These are phyloP conservation scores for Astreopora myriophthalma DNA, from an alignment of 64 coral and sea anemone genomes.

Conservation along the genomic window DNA sequence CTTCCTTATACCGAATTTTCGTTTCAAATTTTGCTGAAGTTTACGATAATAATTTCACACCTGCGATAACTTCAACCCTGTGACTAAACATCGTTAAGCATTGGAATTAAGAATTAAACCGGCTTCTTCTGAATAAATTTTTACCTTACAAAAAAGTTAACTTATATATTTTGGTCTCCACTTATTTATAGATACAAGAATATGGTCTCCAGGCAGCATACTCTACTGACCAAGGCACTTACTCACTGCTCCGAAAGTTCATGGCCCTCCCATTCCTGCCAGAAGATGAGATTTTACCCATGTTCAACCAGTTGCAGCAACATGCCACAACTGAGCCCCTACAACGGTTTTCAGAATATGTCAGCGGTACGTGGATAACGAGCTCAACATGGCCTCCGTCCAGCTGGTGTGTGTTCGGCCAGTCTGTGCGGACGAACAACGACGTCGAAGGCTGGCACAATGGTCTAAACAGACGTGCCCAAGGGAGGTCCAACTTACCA, in stretches of 20 bases:
- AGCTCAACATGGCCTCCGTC: too few species aligned
- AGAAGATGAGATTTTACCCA: not conserved
- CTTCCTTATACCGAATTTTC: too few species aligned
- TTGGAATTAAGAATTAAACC: too few species aligned
- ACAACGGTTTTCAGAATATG: too few species aligned
- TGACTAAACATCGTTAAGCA: too few species aligned
- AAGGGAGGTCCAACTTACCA: not conserved
- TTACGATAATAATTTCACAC: too few species aligned
- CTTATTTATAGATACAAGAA: conserved; percentile 18
- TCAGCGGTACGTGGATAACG: too few species aligned
- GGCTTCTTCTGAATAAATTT: too few species aligned
- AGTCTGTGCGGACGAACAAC: not conserved
- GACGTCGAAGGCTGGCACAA: not conserved
- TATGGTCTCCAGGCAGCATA: not conserved
- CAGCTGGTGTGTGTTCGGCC: too few species aligned
- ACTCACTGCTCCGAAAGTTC: not conserved
- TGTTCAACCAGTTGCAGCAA: not conserved
- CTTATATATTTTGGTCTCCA: not conserved
- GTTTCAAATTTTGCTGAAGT: too few species aligned
- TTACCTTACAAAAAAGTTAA: not conserved
- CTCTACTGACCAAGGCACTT: not conserved
- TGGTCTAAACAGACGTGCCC: not conserved
- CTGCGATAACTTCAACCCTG: too few species aligned
- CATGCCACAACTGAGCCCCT: not conserved
- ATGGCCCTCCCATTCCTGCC: conserved; percentile 14